A percentile compares a stretch with the other conserved stretches of the same genome.
These are phyloP conservation scores for Damaliscus lunatus DNA, from an alignment of 2,113 vertebrate species.

Conservation along the genomic window DNA sequence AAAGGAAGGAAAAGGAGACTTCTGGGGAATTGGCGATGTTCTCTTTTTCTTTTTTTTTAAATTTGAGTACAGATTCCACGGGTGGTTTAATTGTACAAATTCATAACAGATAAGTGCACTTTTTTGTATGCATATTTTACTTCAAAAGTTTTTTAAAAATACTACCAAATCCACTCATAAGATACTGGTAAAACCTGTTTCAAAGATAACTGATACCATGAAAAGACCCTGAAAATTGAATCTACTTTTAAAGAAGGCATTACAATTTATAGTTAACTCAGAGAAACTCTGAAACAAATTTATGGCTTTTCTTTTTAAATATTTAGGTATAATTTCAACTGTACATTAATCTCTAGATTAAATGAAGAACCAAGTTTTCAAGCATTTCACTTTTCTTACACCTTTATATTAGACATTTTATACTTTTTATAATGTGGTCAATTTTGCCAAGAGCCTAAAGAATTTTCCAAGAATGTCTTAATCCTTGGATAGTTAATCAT, in stretches of 20 bases:
- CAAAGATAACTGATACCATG: not conserved
- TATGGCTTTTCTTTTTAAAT: not conserved
- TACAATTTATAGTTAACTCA: not conserved
- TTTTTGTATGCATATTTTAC: not conserved
- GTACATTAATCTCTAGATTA: not conserved
- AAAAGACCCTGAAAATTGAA: not conserved
- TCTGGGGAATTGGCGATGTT: not conserved
- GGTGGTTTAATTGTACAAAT: not conserved
- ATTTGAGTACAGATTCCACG: not conserved
- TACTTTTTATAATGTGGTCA: not conserved
- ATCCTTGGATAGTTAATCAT: not conserved
- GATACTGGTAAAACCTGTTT: not conserved
- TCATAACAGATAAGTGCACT: not conserved
- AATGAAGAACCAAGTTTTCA: not conserved
- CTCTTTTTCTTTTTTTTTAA: not conserved
- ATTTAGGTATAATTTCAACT: conserved; percentile 3
- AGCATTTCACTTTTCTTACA: not conserved
- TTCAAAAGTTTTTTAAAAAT: not conserved
- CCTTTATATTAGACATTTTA: not conserved
- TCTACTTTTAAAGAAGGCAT: not conserved
- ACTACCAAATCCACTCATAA: not conserved
- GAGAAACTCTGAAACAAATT: not conserved
- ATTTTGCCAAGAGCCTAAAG: not conserved
- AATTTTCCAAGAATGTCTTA: not conserved
- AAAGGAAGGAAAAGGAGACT: not conserved